Evolutionary conservation across 2,797 vertebrate species (phyloP), one percentile per base, ranked within the genome.

Genomic region (Ceryle rudis): DNA sequence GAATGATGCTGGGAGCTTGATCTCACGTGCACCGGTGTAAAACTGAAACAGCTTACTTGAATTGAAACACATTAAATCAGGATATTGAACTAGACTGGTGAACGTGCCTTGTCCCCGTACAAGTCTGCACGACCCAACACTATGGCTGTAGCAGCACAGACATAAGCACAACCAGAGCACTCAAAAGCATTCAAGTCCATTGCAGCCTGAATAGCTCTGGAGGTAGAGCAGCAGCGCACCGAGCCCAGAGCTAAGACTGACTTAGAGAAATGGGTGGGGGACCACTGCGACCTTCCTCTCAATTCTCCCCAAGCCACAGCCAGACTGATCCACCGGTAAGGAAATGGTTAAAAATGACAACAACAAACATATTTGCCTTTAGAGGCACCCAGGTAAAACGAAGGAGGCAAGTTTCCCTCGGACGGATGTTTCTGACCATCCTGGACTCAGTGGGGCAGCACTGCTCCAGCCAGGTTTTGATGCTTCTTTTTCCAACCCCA

Each of bases 131-230:
- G 12, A 23, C 23, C 70, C 80, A 67, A 21, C 31, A 14, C 61
- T n/a, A 47, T 9, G 1, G 4, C 15, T 0, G 2, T 0, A 44
- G 66, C n/a, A 33, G 47, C 12, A 5, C 54, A 44, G 35, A 11
- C 39, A 28, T 0, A 1, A 62, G 70, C 64, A 73, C 62, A 79
- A 17, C 4, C 35, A 37, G 31, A 51, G 52, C 55, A 15, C 74
- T 28, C n/a, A 12, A 11, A 33, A 35, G 31, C 60, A 60, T 58
- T 60, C 6, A 9, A 39, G 39, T 33, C 41, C 49, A 65, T 23
- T 0, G 0, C 73, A 82, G 80, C 39, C 4, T 3, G 7, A 75
- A 16, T 20, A 73, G 83, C 55, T 64, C 70, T 2, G 8, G 37
- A 71, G 44, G 18, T 62, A 71, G 57, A 49, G 33, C 49, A 57